Percentiles rank a stretch among this genome's conserved stretches.
phyloP scores from a whole-genome alignment of 2,888 invertebrate species.

The Theodoxus fluviatilis region DNA sequence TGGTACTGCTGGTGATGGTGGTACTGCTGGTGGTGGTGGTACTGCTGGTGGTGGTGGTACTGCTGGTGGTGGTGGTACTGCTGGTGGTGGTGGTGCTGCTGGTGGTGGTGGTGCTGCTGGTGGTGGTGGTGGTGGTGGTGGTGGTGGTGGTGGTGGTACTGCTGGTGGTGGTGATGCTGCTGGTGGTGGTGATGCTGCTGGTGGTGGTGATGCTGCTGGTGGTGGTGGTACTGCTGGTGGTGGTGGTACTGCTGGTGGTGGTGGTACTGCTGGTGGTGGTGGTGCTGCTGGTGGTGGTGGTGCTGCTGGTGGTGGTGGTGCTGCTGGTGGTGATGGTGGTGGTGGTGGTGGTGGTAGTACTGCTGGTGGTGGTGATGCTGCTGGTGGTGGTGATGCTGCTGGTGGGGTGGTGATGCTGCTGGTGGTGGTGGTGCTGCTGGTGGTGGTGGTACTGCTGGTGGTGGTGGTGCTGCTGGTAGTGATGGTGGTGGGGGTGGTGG shows the following conservation, averaged over 20 bases:
- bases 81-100: background rate
- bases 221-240: too few species aligned
- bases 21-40: constrained; percentile 1
- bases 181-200: too few species aligned
- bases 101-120: background rate
- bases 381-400: background rate
- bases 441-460: background rate
- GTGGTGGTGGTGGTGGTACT: too few species aligned
- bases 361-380: constrained; percentile 5
- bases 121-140: background rate
- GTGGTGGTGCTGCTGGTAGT: background rate
- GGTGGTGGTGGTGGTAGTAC: background rate
- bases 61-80: background rate
- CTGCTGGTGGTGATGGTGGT: constrained; percentile 9
- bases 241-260: too few species aligned
- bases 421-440: constrained; percentile 3
- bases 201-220: too few species aligned
- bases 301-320: background rate
- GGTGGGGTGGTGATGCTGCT: background rate
- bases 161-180: too few species aligned
- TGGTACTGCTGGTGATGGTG: constrained; percentile 7
- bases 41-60: constrained; percentile 1
- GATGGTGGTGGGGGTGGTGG: background rate
- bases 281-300: too few species aligned
- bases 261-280: too few species aligned